Conservation (phyloP, 2,888 invertebrate species). For the Lasioglossum oenotherae region DNA sequence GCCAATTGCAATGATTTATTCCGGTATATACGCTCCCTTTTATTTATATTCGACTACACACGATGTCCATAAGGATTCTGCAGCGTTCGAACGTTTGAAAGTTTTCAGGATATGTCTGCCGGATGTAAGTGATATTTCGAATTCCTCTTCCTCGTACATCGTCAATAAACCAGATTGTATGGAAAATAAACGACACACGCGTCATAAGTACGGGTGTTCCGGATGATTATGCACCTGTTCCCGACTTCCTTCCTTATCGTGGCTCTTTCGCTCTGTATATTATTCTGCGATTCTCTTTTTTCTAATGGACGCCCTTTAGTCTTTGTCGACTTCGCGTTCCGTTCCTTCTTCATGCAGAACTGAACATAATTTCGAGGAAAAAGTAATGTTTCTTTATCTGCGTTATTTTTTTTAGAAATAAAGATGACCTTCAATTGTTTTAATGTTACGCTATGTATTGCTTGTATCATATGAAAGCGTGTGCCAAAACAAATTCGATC, state of each 20-base stretch:
- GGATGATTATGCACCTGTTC: slow-evolving; percentile 50
- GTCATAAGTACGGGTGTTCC: slow-evolving; percentile 20
- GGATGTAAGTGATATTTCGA: slow-evolving; percentile 30
- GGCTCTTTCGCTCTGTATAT: slow-evolving; percentile 35
- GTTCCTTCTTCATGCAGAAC: background rate
- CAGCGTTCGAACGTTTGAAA: slow-evolving; percentile 3
- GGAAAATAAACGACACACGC: slow-evolving; percentile 42
- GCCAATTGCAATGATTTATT: background rate
- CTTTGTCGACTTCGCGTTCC: slow-evolving; percentile 22
- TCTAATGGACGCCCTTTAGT: background rate
- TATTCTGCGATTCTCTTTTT: slow-evolving; percentile 35
- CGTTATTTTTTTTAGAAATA: no score
- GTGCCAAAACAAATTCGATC: no score
- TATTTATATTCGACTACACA: background rate
- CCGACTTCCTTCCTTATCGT: slow-evolving; percentile 41
- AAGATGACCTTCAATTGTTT: no score
- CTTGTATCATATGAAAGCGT: no score
- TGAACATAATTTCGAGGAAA: no score
- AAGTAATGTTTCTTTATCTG: no score
- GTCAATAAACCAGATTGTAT: slow-evolving; percentile 43
- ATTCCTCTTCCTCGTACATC: slow-evolving; percentile 22
- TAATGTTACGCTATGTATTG: no score
- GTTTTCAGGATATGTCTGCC: slow-evolving; percentile 8
- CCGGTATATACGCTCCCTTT: background rate
- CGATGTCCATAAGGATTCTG: slow-evolving; percentile 33